These are phyloP conservation scores for Eretmochelys imbricata DNA, from an alignment of 2,113 vertebrate genomes.

Conservation along the genomic window DNA sequence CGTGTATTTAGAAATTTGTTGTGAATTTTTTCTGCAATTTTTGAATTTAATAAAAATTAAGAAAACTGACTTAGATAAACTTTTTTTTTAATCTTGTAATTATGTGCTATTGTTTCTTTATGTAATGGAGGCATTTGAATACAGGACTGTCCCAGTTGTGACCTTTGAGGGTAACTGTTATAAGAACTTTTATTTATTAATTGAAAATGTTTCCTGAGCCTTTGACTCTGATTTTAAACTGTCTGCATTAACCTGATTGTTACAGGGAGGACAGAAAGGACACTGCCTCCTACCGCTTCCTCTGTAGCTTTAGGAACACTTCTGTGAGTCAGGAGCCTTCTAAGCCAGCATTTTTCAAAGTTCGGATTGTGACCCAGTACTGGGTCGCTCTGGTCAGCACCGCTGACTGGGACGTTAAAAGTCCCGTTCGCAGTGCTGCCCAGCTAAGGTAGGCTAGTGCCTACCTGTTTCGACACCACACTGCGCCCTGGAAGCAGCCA, in stretches of 20 bases:
- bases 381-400: no score
- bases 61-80: constrained; percentile 61
- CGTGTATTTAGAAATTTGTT: constrained; percentile 71
- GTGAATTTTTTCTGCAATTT: constrained; percentile 59
- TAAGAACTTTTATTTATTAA: constrained; percentile 2
- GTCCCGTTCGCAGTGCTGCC: no score
- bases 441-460: no score
- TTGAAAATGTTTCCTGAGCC: constrained; percentile 16
- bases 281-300: neutral
- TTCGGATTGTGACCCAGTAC: no score
- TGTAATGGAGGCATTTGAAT: constrained; percentile 11
- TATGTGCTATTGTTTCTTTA: constrained; percentile 33
- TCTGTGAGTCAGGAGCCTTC: neutral
- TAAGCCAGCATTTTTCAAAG: neutral
- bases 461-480: no score
- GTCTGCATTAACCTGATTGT: neutral
- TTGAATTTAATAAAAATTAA: constrained; percentile 71
- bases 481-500: no score
- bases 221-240: neutral
- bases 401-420: no score
- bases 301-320: neutral
- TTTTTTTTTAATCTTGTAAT: constrained; percentile 64
- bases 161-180: neutral
- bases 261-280: neutral
- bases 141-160: neutral